Evolutionary conservation across 2,113 vertebrate genomes (phyloP).

Genomic region (Semicossyphus pulcher): DNA sequence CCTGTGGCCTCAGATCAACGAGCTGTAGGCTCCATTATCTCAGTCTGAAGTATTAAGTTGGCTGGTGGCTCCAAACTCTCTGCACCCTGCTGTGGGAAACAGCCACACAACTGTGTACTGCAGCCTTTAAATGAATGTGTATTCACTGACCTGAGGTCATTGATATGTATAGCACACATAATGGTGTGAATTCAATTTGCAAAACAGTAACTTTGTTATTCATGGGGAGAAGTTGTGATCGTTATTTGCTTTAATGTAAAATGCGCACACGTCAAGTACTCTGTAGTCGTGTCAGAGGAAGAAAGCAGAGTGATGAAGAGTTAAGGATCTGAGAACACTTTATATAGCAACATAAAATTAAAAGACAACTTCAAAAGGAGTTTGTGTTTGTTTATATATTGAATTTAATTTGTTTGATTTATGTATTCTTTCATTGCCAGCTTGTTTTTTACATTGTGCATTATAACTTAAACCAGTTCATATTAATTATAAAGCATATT

Average conservation of each 20-base stretch:
- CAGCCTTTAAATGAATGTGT: constrained; percentile 65
- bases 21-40: constrained; percentile 29
- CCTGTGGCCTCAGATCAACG: constrained; percentile 12
- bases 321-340: not conserved
- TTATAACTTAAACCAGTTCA: not conserved
- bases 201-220: constrained; percentile 72
- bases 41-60: not conserved
- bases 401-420: not conserved
- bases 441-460: not conserved
- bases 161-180: constrained; percentile 63
- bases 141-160: constrained; percentile 68
- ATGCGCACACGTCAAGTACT: constrained; percentile 9
- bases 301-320: not conserved
- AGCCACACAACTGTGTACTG: constrained; percentile 11
- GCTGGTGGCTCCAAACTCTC: constrained; percentile 7
- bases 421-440: not conserved
- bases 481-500: not conserved
- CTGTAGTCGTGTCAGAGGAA: constrained; percentile 9
- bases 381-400: no score
- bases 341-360: no score
- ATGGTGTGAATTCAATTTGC: constrained; percentile 77
- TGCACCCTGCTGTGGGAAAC: constrained; percentile 53
- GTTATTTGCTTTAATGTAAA: constrained; percentile 36
- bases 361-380: no score
- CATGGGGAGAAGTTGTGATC: constrained; percentile 28